Percentiles rank a stretch among this genome's conserved stretches.
Conservation (phyloP, 1,140 invertebrate species). For the Adelges cooleyi region DNA sequence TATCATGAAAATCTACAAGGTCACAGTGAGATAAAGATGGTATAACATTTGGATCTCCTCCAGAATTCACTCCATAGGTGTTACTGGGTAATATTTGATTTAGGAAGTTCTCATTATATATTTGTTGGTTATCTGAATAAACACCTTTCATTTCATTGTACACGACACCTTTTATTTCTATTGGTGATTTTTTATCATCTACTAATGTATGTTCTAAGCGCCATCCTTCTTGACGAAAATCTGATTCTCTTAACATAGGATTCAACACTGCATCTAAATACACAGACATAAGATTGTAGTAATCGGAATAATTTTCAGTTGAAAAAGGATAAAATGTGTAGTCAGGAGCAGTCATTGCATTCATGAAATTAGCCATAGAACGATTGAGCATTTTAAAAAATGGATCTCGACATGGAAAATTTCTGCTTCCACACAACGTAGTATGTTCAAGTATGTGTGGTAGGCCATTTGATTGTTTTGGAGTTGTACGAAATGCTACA, state of each 20-base stretch:
- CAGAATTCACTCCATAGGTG: slow-evolving; percentile 76
- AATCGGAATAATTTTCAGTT: slow-evolving; percentile 81
- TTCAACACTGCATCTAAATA: slow-evolving; percentile 80
- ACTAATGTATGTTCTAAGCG: slow-evolving; percentile 71
- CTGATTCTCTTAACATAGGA: slow-evolving; percentile 63
- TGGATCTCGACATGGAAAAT: slow-evolving; percentile 79
- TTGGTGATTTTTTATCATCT: slow-evolving; percentile 56
- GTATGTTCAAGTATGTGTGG: slow-evolving; percentile 92
- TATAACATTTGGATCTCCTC: slow-evolving; percentile 79
- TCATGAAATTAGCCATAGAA: slow-evolving; percentile 91
- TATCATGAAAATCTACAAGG: slow-evolving; percentile 70
- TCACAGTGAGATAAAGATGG: slow-evolving; percentile 69
- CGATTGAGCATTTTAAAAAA: slow-evolving; percentile 93
- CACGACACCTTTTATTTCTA: slow-evolving; percentile 86
- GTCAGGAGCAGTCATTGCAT: slow-evolving; percentile 89
- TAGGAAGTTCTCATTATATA: slow-evolving; percentile 64
- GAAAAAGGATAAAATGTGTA: slow-evolving; percentile 92
- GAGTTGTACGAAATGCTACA: slow-evolving; percentile 79
- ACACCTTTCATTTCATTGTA: slow-evolving; percentile 98
- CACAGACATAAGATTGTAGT: slow-evolving; percentile 66
- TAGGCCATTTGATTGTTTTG: slow-evolving; percentile 74
- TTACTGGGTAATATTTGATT: slow-evolving; percentile 71
- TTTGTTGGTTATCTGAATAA: slow-evolving; percentile 72
- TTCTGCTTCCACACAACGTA: slow-evolving; percentile 75
- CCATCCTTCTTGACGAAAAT: slow-evolving; percentile 93